Conservation (phyloP, 2,888 invertebrate species). For the Tetanocera ferruginea region DNA sequence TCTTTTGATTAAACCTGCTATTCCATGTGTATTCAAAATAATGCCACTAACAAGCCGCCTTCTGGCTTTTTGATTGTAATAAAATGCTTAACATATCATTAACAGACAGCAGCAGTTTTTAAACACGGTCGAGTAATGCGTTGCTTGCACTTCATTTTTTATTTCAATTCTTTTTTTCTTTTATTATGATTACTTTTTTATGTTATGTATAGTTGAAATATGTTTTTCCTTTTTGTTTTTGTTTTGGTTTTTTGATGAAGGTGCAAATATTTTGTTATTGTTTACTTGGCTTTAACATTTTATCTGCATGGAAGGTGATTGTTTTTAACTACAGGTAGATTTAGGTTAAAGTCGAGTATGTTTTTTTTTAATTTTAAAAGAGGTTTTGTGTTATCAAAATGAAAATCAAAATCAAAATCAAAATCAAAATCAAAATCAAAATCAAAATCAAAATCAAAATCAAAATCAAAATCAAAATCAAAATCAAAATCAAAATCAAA, state of each 20-base stretch:
- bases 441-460: too few relatives aligned
- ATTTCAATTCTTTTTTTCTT: neutral
- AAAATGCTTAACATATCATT: too few relatives aligned
- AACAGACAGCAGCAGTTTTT: neutral
- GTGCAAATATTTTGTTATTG: neutral
- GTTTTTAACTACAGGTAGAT: too few relatives aligned
- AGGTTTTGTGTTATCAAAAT: too few relatives aligned
- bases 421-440: too few relatives aligned
- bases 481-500: too few relatives aligned
- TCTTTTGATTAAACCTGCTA: neutral
- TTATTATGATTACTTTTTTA: neutral
- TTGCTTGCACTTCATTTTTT: neutral
- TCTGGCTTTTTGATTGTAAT: neutral
- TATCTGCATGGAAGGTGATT: too few relatives aligned
- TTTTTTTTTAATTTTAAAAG: too few relatives aligned
- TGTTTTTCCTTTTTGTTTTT: neutral
- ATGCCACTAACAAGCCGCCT: neutral
- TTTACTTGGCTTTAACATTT: neutral
- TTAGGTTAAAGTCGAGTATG: too few relatives aligned
- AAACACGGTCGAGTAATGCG: neutral
- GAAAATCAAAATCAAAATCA: too few relatives aligned
- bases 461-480: too few relatives aligned
- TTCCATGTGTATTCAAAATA: neutral
- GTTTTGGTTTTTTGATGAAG: neutral
- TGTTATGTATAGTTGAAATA: too few relatives aligned